Base-by-base conservation (phyloP, 1,140 invertebrate species). In the Polypedilum vanderplanki region DNA sequence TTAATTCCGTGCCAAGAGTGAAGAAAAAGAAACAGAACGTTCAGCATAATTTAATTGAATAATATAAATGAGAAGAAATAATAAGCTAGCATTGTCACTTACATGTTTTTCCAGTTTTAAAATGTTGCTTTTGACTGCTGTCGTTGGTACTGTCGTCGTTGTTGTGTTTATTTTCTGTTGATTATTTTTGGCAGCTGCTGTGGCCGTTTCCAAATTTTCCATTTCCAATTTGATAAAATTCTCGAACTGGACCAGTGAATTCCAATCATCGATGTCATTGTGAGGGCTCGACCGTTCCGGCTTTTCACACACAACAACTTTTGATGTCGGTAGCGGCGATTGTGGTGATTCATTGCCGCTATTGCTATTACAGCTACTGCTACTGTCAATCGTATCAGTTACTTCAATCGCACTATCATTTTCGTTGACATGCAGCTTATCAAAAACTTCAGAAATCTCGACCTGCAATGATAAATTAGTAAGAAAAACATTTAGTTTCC, bases 41-140 rank as follows among this genome's bases (percentile, higher is more conserved):
- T 75, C 64, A 22, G 12, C 76, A 77, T 78, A 22, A 70, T 77
- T 75, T 73, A 75, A 77, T 76, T 74, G 78, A 80, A 76, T 77
- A 76, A 3, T 12, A 40, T 40, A 74, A 17, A 40, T 20, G 77
- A 74, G 78, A 78, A 79, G 77, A 76, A 46, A 77, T 80, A 80
- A 64, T n/a, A 74, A 78, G 74, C 76, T 73, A 64, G 74, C 75
- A 79, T 76, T 76, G 76, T 77, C 76, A 81, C 81, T 82, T 78
- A 82, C 81, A 79, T 82, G 81, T 77, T 82, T 82, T 77, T 82
- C 79, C 41, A 81, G 81, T 78, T 80, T 81, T 77, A 81, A 77
- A 78, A 82, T 78, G 79, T 73, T 77, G 79, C 73, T 80, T 75
- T 3, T 77, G 77, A 57, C 79, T 77, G n/a, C 77, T 76, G 12